Percentiles rank a stretch among this genome's conserved stretches.
Conservation (phyloP, 2,113 vertebrate species). For the Sander lucioperca region DNA sequence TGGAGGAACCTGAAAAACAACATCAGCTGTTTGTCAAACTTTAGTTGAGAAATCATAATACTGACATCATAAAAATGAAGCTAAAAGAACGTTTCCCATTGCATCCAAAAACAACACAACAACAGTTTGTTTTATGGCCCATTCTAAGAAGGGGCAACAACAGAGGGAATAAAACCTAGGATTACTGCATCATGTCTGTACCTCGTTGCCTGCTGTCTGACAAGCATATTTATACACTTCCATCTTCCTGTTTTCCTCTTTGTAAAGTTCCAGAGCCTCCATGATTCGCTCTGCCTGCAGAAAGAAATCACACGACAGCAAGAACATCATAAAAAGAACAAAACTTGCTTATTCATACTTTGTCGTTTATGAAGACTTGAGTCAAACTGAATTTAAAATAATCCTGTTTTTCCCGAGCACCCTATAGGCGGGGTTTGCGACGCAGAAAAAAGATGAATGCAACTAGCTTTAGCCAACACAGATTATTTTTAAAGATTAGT, state of each 20-base stretch:
- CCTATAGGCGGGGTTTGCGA: too few relatives aligned
- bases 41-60: background rate
- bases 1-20: conserved; percentile 87
- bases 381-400: too few relatives aligned
- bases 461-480: background rate
- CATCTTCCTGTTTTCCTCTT: conserved; percentile 89
- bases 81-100: background rate
- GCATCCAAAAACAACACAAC: background rate
- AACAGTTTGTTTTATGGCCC: background rate
- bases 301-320: conserved; percentile 7
- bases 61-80: background rate
- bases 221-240: conserved; percentile 90
- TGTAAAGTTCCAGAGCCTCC: conserved; percentile 94
- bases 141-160: background rate
- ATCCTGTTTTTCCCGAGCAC: too few relatives aligned
- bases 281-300: conserved; percentile 94
- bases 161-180: background rate
- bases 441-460: background rate
- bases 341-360: background rate
- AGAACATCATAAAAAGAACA: background rate
- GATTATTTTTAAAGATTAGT: too few relatives aligned
- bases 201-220: conserved; percentile 91
- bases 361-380: background rate
- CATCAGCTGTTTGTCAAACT: background rate
- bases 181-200: conserved; percentile 50